Evolutionary conservation across 2,888 invertebrate genomes (phyloP).

Genomic region (Pandemis cinnamomeana): DNA sequence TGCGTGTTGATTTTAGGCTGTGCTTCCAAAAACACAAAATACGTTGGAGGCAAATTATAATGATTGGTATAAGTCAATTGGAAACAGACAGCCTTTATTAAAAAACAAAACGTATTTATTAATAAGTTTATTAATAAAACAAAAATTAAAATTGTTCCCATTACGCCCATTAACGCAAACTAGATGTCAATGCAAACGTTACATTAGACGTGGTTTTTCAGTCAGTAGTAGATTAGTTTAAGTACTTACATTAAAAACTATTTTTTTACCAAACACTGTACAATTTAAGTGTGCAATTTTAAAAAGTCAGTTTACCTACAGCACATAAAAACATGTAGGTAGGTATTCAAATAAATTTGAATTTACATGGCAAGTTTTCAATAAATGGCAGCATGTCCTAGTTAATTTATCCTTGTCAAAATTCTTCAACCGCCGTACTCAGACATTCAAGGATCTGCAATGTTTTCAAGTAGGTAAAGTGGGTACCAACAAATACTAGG

Average conservation of each 20-base stretch:
- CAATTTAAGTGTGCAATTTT: neutral
- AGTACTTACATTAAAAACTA: conserved; percentile 7
- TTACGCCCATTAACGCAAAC: conserved; percentile 15
- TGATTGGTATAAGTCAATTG: too few species aligned
- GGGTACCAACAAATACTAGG: neutral
- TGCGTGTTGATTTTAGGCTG: too few species aligned
- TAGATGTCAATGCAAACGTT: conserved; percentile 19
- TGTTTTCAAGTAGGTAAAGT: neutral
- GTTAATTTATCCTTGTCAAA: neutral
- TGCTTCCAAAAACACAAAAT: too few species aligned
- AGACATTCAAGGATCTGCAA: neutral
- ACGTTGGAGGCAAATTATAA: too few species aligned
- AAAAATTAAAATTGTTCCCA: conserved; percentile 29
- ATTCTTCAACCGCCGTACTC: neutral
- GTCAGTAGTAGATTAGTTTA: conserved; percentile 33
- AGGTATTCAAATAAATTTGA: too few species aligned
- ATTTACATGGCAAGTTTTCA: neutral
- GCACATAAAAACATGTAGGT: neutral
- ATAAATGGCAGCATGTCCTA: neutral
- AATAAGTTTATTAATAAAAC: conserved; percentile 18
- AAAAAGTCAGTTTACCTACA: neutral
- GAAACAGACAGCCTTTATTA: too few species aligned
- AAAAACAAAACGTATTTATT: neutral
- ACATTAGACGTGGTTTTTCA: conserved; percentile 34
- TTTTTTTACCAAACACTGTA: neutral